Evolutionary conservation across 2,113 vertebrate species (phyloP).

Genomic region (Antechinus stuartii): DNA sequence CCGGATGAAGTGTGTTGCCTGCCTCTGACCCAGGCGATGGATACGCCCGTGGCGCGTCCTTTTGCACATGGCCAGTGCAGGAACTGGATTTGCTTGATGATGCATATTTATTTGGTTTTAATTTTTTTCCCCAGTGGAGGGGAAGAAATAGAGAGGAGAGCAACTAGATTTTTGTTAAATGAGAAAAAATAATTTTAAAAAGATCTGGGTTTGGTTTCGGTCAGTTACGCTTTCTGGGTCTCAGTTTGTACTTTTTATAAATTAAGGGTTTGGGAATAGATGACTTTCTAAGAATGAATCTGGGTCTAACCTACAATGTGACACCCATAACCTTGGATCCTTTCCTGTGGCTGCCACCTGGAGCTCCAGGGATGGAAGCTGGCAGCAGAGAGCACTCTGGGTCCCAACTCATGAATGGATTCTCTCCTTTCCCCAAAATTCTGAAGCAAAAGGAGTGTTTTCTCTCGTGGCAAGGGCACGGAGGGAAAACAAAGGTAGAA

Average conservation of each 20-base stretch:
- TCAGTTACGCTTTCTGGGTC: not conserved
- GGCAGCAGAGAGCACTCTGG: not conserved
- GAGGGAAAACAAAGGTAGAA: not conserved
- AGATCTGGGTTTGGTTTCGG: too few species aligned
- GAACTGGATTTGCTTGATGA: not conserved
- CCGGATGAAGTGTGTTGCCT: too few species aligned
- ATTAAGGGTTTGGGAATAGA: not conserved
- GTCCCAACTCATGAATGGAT: too few species aligned
- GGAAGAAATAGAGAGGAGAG: not conserved
- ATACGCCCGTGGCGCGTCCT: accelerated
- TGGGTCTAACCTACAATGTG: not conserved
- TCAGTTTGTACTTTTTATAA: not conserved
- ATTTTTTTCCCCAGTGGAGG: not conserved
- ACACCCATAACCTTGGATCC: not conserved
- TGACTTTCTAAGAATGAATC: not conserved
- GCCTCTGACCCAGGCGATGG: too few species aligned
- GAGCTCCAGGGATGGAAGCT: too few species aligned
- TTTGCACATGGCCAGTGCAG: not conserved
- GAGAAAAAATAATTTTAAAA: not conserved
- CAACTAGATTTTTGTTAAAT: not conserved
- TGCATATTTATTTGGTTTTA: not conserved
- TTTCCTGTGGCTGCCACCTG: not conserved
- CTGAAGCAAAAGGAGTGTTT: not conserved
- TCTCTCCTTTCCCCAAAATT: not conserved
- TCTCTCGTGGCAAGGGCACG: not conserved